Conservation (phyloP, 2,888 invertebrate genomes). For the Thera obeliscata region DNA sequence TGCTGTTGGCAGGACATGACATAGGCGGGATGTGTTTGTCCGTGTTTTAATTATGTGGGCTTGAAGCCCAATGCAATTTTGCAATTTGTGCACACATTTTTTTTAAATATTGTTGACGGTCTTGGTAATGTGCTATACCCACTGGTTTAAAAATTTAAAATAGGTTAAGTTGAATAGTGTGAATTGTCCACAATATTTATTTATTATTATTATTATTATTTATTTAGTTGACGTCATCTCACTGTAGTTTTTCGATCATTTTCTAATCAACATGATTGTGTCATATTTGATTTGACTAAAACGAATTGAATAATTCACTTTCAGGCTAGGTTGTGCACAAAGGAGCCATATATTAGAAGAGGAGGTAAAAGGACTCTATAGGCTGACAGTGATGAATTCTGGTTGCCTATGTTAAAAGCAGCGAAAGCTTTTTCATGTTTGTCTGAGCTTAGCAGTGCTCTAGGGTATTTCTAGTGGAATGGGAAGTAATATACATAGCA, state of each 20-base stretch:
- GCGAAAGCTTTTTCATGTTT: conserved; percentile 17
- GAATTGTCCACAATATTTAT: no score
- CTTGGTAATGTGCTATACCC: not conserved
- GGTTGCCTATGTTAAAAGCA: not conserved
- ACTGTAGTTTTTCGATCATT: no score
- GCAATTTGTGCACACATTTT: not conserved
- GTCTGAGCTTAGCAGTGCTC: not conserved
- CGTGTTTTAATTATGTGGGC: conserved; percentile 21
- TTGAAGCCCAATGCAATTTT: conserved; percentile 8
- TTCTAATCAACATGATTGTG: no score
- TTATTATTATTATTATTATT: no score
- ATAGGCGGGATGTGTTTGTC: conserved; percentile 7
- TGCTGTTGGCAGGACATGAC: not conserved
- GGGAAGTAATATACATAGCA: no score
- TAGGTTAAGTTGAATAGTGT: no score
- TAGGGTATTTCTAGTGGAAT: not conserved
- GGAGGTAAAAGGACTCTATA: not conserved
- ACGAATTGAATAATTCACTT: no score
- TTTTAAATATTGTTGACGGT: not conserved
- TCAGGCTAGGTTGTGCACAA: no score
- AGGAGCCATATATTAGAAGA: no score
- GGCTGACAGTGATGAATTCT: not conserved
- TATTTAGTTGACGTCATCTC: no score
- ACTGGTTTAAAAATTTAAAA: no score
- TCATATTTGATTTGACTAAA: no score